Conservation (phyloP, 2,113 vertebrate genomes). For the Syngnathus typhle region DNA sequence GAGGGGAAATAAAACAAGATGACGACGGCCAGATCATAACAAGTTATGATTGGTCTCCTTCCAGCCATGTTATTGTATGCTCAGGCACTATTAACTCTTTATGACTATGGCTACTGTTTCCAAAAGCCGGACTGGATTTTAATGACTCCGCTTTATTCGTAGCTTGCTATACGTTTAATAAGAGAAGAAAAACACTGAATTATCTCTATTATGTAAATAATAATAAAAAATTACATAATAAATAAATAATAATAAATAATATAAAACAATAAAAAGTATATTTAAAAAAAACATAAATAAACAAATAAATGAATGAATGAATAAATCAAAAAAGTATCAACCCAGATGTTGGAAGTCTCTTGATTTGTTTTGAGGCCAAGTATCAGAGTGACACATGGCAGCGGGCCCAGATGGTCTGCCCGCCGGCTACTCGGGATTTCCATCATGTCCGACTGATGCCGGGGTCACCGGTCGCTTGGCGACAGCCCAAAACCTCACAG, state of each 20-base stretch:
- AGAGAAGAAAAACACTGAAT: too few relatives aligned
- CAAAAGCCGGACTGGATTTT: neutral
- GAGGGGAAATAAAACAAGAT: neutral
- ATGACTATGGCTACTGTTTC: neutral
- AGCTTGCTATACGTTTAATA: too few relatives aligned
- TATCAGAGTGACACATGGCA: slow-evolving; percentile 44
- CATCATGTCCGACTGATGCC: slow-evolving; percentile 48
- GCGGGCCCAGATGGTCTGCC: slow-evolving; percentile 44
- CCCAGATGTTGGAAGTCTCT: slow-evolving; percentile 19
- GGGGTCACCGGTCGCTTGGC: slow-evolving; percentile 53
- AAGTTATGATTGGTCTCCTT: neutral
- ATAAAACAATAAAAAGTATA: too few relatives aligned
- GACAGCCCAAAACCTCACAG: slow-evolving; percentile 41
- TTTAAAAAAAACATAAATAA: too few relatives aligned
- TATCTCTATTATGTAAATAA: too few relatives aligned
- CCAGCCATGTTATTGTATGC: slow-evolving; percentile 8
- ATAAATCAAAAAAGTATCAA: neutral
- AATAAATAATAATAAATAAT: too few relatives aligned
- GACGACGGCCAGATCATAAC: slow-evolving; percentile 13
- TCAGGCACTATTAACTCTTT: slow-evolving; percentile 6
- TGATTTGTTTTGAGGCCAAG: slow-evolving; percentile 8
- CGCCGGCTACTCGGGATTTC: slow-evolving; percentile 42
- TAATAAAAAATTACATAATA: too few relatives aligned
- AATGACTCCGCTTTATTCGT: neutral
- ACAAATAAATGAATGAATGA: too few relatives aligned